These are phyloP conservation scores for Salvelinus sp. DNA, from an alignment of 2,113 vertebrate species.

Conservation along the genomic window DNA sequence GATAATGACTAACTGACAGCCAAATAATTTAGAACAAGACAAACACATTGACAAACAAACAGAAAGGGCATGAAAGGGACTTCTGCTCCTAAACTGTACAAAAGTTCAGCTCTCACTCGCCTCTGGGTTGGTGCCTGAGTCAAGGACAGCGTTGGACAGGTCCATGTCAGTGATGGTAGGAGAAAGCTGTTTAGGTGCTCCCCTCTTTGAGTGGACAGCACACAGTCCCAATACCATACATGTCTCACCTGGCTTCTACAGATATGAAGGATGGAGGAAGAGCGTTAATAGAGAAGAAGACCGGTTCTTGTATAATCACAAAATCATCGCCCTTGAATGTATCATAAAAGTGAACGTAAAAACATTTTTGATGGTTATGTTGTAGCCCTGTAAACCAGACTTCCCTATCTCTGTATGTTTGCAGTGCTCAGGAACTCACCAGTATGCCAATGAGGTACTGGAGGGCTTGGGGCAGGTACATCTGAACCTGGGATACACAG, in stretches of 20 bases:
- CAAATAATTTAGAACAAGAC: too few species aligned
- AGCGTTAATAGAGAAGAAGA: background rate
- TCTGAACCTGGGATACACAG: conserved; percentile 63
- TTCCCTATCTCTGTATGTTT: background rate
- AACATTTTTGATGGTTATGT: background rate
- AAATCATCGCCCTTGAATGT: too few species aligned
- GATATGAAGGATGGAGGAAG: background rate
- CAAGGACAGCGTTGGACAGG: background rate
- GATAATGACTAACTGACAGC: background rate
- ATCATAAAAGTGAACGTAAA: background rate
- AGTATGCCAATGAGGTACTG: conserved; percentile 56
- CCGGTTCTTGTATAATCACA: too few species aligned
- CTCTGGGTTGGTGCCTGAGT: background rate
- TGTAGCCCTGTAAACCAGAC: background rate
- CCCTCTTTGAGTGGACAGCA: conserved; percentile 1
- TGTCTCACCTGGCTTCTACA: conserved; percentile 65
- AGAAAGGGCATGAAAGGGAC: too few species aligned
- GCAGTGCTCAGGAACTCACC: conserved; percentile 54
- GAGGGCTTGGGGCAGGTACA: conserved; percentile 62
- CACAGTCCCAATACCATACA: conserved; percentile 78
- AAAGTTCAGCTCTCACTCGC: conserved; percentile 8
- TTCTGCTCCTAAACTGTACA: background rate
- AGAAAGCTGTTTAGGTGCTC: conserved; percentile 16
- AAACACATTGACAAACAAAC: too few species aligned
- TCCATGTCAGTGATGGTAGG: background rate